Conservation (phyloP, 2,113 vertebrate species). For the Dendropsophus ebraccatus region DNA sequence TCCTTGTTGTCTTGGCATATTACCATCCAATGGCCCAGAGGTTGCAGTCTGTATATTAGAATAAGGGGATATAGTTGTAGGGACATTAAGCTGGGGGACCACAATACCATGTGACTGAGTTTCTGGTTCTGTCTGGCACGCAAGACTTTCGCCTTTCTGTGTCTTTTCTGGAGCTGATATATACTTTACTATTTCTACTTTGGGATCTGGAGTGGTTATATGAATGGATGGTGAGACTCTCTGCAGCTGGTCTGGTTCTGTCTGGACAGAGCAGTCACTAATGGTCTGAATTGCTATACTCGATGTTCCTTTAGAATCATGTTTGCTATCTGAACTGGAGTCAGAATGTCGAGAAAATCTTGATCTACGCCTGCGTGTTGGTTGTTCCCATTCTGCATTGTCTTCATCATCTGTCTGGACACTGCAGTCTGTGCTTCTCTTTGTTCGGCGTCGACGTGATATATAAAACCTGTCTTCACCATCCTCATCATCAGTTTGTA, state of each 20-base stretch:
- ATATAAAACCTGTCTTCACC: conserved; percentile 88
- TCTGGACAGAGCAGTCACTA: conserved; percentile 95
- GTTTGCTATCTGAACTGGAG: conserved; percentile 79
- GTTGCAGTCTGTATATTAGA: conserved; percentile 90
- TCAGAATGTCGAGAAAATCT: conserved; percentile 88
- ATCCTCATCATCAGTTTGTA: conserved; percentile 97
- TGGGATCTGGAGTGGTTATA: conserved; percentile 90
- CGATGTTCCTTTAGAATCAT: conserved; percentile 77
- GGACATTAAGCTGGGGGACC: conserved; percentile 85
- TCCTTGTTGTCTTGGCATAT: conserved; percentile 76
- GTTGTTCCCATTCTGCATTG: conserved; percentile 93
- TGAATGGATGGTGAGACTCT: conserved; percentile 94
- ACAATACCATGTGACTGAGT: conserved; percentile 85
- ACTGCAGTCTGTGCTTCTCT: conserved; percentile 91
- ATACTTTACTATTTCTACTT: conserved; percentile 92
- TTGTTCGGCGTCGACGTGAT: conserved; percentile 83
- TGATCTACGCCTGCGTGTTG: conserved; percentile 87
- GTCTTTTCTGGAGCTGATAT: conserved; percentile 96
- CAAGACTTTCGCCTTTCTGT: conserved; percentile 90
- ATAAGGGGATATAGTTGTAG: conserved; percentile 90
- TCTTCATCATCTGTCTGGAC: conserved; percentile 98
- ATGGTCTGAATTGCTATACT: conserved; percentile 96
- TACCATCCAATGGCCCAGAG: conserved; percentile 77
- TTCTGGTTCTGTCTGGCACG: conserved; percentile 94
- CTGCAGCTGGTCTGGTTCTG: conserved; percentile 88